Percentiles rank a stretch among this genome's conserved stretches.
These are phyloP conservation scores for Oasisia sp. DNA, from an alignment of 2,888 invertebrate species.

Conservation along the genomic window DNA sequence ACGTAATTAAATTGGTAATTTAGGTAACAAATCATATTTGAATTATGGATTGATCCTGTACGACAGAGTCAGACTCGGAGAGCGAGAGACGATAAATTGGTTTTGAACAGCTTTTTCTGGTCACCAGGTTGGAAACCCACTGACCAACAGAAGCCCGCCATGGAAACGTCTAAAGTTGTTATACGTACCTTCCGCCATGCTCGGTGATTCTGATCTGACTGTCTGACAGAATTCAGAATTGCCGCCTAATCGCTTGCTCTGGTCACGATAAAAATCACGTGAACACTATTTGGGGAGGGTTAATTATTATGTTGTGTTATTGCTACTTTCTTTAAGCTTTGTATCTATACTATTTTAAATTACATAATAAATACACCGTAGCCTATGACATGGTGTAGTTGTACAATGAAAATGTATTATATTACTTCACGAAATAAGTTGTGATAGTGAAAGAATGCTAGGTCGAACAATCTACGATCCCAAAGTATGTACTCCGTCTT, in stretches of 20 bases:
- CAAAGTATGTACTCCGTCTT: background rate
- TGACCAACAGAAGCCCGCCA: no score
- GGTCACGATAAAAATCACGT: background rate
- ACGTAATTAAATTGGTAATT: no score
- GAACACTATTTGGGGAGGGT: background rate
- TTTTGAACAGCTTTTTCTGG: no score
- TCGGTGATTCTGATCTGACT: background rate
- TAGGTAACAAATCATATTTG: no score
- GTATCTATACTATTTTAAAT: background rate
- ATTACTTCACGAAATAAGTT: background rate
- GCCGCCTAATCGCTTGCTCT: background rate
- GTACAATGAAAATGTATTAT: background rate
- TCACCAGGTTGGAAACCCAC: no score
- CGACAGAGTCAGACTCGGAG: no score
- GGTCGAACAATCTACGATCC: background rate
- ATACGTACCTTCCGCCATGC: background rate
- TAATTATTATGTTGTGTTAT: background rate
- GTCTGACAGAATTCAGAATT: background rate
- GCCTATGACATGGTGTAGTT: background rate
- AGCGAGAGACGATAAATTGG: no score
- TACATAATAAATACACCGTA: background rate
- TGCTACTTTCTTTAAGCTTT: background rate
- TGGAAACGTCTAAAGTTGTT: background rate
- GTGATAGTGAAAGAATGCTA: background rate
- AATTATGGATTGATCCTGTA: no score